phyloP scores from a whole-genome alignment of 1,140 invertebrate genomes.

The honey bee (Apis mellifera) region DNA sequence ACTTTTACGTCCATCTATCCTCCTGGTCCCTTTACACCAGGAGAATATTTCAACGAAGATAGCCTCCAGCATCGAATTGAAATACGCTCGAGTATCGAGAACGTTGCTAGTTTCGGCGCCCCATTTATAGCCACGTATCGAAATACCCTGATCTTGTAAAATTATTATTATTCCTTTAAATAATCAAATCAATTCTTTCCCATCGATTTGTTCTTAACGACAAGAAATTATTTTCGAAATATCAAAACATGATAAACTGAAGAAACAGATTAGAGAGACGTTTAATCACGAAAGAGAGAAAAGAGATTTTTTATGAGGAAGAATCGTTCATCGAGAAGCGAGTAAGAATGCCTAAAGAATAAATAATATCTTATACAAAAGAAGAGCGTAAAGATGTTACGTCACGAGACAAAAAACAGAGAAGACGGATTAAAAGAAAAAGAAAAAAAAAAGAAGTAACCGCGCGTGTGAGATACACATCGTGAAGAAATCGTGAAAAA shows the following conservation, averaged over 20 bases:
- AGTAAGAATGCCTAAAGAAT: background rate
- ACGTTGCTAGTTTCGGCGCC: background rate
- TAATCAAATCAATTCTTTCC: too few species aligned
- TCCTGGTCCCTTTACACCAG: background rate
- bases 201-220: too few species aligned
- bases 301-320: too few species aligned
- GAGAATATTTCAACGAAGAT: constrained; percentile 14
- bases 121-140: background rate
- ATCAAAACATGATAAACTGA: background rate
- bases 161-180: too few species aligned
- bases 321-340: background rate
- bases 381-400: background rate
- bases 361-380: background rate
- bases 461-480: background rate
- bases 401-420: background rate
- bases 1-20: constrained; percentile 19
- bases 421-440: background rate
- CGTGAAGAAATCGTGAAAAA: background rate
- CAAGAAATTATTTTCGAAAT: background rate
- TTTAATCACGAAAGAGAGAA: background rate
- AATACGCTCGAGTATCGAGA: constrained; percentile 9
- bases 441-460: background rate
- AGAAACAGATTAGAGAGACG: background rate
- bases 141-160: background rate
- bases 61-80: background rate